Conservation (phyloP, 2,888 invertebrate species). For the Drosophila paranaensis region DNA sequence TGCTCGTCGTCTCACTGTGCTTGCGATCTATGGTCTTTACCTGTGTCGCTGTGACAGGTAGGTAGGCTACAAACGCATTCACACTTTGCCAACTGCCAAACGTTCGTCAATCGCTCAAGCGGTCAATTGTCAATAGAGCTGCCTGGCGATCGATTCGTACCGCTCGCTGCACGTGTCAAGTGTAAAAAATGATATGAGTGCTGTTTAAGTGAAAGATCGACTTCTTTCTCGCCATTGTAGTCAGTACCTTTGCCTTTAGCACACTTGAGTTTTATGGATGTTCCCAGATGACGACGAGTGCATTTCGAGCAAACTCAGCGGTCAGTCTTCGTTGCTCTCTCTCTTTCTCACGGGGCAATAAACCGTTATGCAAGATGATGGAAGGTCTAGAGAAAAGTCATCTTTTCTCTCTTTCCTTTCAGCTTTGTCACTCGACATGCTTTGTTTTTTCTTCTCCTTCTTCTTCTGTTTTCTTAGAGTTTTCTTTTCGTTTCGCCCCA, state of each 20-base stretch:
- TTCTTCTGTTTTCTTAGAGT: conserved; percentile 17
- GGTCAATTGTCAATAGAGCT: conserved; percentile 36
- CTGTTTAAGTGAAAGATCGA: conserved; percentile 28
- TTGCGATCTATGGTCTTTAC: conserved; percentile 31
- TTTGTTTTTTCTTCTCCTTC: background rate
- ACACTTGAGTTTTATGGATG: conserved; percentile 51
- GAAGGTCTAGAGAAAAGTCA: conserved; percentile 33
- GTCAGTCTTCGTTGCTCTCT: conserved; percentile 23
- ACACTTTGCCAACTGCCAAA: conserved; percentile 49
- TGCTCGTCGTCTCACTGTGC: conserved; percentile 8
- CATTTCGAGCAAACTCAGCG: conserved; percentile 53
- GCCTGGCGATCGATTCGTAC: conserved; percentile 29
- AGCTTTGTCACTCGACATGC: conserved; percentile 45
- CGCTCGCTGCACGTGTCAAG: conserved; percentile 62
- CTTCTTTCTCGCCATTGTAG: conserved; percentile 32
- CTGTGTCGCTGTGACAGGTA: conserved; percentile 53
- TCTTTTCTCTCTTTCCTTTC: conserved; percentile 12
- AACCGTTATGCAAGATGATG: conserved; percentile 64
- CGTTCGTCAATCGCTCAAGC: conserved; percentile 24
- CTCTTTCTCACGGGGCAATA: conserved; percentile 22
- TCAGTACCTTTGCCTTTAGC: conserved; percentile 39
- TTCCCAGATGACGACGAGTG: conserved; percentile 25
- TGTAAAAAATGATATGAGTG: conserved; percentile 38
- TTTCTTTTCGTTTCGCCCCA: conserved; percentile 21
- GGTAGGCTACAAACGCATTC: conserved; percentile 56